phyloP scores from a whole-genome alignment of 2,888 invertebrate species.

The Ormyrus pomaceus region DNA sequence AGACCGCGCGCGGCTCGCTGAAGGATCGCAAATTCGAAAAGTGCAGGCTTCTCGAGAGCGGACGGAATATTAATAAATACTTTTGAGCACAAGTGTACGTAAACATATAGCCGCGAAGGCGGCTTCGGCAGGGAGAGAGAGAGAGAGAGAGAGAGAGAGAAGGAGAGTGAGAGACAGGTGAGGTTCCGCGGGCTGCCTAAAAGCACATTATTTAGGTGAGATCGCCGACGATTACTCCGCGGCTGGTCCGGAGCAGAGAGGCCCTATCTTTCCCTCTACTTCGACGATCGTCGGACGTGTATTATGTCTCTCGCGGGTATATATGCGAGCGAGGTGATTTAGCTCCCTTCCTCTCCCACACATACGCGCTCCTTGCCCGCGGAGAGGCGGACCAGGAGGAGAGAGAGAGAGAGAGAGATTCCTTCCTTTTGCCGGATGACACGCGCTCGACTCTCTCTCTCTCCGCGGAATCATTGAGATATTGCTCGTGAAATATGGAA shows the following conservation, averaged over 20 bases:
- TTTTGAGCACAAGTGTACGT: conserved; percentile 31
- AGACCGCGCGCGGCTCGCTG: too few species aligned
- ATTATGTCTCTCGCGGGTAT: conserved; percentile 46
- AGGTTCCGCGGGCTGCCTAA: conserved; percentile 36
- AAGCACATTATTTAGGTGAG: conserved; percentile 55
- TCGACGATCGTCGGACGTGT: conserved; percentile 37
- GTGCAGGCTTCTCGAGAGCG: too few species aligned
- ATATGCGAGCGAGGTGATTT: conserved; percentile 31
- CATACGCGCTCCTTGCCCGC: background rate
- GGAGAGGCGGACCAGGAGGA: background rate
- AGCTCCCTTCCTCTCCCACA: conserved; percentile 28
- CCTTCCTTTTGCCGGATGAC: background rate
- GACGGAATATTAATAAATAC: background rate
- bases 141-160: background rate
- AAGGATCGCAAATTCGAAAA: too few species aligned
- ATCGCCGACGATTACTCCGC: conserved; percentile 53
- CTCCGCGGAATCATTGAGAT: conserved; percentile 51
- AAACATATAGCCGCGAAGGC: conserved; percentile 27
- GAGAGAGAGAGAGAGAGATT: background rate
- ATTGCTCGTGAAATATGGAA: conserved; percentile 56
- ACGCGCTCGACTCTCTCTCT: background rate
- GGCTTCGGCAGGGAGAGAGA: background rate
- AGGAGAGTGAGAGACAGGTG: conserved; percentile 21
- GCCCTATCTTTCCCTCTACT: conserved; percentile 24
- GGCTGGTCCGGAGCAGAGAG: conserved; percentile 5